A percentile compares a stretch with the other conserved stretches of the same genome.
These are phyloP conservation scores for Oscheius myriophilus DNA, from an alignment of 2,888 invertebrate genomes.

Conservation along the genomic window DNA sequence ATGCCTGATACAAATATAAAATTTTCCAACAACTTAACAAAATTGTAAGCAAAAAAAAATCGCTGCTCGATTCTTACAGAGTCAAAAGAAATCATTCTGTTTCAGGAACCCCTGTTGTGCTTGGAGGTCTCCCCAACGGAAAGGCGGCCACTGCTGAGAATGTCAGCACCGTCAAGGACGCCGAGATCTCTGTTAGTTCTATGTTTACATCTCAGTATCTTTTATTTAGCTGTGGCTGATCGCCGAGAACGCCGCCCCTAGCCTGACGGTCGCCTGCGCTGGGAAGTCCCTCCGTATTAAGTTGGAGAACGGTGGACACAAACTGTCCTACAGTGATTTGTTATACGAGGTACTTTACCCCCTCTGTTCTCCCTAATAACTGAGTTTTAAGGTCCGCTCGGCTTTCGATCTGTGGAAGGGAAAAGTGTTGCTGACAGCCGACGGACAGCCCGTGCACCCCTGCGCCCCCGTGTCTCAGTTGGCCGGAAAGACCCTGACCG, in stretches of 20 bases:
- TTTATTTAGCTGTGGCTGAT: slow-evolving; percentile 46
- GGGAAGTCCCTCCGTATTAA: slow-evolving; percentile 10
- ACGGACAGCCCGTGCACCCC: slow-evolving; percentile 43
- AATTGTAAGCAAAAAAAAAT: background rate
- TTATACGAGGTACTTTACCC: slow-evolving; percentile 21
- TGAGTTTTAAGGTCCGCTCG: slow-evolving; percentile 47
- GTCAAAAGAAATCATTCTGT: background rate
- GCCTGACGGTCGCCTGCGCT: background rate
- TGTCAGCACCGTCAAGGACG: slow-evolving; percentile 56
- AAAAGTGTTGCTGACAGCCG: slow-evolving; percentile 33
- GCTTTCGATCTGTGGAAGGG: slow-evolving; percentile 49
- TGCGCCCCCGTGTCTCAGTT: slow-evolving; percentile 39
- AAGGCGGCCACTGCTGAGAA: slow-evolving; percentile 43
- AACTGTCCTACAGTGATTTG: slow-evolving; percentile 26
- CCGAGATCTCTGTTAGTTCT: slow-evolving; percentile 51
- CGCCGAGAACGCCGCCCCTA: slow-evolving; percentile 31
- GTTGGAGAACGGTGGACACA: slow-evolving; percentile 1
- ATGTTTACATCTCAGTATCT: background rate
- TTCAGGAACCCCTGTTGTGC: slow-evolving; percentile 42
- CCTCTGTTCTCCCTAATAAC: background rate
- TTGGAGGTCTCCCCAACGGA: slow-evolving; percentile 39
- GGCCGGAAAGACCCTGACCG: slow-evolving; percentile 37
- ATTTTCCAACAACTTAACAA: too few species aligned
- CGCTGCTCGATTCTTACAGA: too few species aligned
- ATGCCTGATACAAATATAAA: too few species aligned